Evolutionary conservation across 2,113 vertebrate species (phyloP).

Genomic region (Hypomesus transpacificus): DNA sequence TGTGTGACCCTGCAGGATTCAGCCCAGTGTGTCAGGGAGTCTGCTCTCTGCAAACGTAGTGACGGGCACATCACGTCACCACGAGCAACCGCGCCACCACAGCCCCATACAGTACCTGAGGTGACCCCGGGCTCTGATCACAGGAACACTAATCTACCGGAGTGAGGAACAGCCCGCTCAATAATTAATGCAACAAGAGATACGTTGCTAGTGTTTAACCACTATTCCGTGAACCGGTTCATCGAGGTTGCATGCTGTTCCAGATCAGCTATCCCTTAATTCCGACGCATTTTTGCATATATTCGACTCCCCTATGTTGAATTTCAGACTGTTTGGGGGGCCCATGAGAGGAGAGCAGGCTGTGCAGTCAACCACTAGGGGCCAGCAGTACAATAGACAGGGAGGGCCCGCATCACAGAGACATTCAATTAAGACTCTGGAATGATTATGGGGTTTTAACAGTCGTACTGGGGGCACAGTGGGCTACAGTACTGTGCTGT

Average conservation of each 20-base stretch:
- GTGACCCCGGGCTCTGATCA: conserved; percentile 63
- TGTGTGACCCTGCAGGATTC: background rate
- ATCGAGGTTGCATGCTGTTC: conserved; percentile 45
- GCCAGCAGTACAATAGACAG: conserved; percentile 21
- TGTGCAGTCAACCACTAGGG: conserved; percentile 33
- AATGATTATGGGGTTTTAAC: conserved; percentile 47
- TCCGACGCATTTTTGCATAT: conserved; percentile 34
- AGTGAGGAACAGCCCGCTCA: conserved; percentile 69
- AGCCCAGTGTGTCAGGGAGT: background rate
- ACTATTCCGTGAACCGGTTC: conserved; percentile 64
- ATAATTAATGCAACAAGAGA: conserved; percentile 77
- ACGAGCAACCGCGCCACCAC: conserved; percentile 41
- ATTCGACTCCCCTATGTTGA: conserved; percentile 10
- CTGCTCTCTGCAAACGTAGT: background rate
- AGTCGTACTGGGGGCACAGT: conserved; percentile 12
- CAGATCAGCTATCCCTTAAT: conserved; percentile 26
- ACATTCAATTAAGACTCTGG: conserved; percentile 35
- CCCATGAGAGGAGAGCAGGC: background rate
- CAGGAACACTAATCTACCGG: conserved; percentile 69
- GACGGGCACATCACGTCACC: conserved; percentile 31
- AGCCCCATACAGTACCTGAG: conserved; percentile 61
- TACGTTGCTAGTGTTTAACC: conserved; percentile 71
- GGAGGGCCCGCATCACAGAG: conserved; percentile 24
- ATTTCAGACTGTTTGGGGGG: conserved; percentile 1
- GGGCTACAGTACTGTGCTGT: conserved; percentile 36